Conservation (phyloP, 2,797 vertebrate species). For the Okamejei kenojei region DNA sequence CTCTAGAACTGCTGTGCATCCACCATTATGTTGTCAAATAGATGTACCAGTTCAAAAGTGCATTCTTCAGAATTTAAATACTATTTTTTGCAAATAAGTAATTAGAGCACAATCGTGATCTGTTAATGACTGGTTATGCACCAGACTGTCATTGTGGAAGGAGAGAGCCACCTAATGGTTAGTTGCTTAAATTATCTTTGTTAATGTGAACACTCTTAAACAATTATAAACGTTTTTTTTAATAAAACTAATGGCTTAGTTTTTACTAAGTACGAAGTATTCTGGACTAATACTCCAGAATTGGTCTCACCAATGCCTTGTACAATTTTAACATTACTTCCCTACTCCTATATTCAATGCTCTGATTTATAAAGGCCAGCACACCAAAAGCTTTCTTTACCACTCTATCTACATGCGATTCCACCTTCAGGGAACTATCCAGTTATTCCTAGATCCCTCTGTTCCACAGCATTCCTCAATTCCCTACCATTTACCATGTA, state of each 20-base stretch:
- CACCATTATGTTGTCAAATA: not conserved
- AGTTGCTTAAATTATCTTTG: not conserved
- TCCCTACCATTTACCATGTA: no score
- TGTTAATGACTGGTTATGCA: constrained; percentile 4
- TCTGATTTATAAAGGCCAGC: no score
- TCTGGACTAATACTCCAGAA: no score
- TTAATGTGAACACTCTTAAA: not conserved
- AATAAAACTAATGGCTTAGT: not conserved
- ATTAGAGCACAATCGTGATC: constrained; percentile 30
- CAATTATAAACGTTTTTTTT: not conserved
- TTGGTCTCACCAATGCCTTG: no score
- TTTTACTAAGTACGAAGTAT: no score
- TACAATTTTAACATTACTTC: no score
- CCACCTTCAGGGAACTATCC: no score
- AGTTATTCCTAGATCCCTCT: no score
- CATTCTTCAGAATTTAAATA: constrained; percentile 7
- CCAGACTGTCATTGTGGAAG: constrained; percentile 2
- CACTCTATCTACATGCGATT: no score
- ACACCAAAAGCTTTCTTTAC: no score
- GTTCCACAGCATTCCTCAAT: no score
- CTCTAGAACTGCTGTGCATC: not conserved
- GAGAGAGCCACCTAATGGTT: constrained; percentile 31
- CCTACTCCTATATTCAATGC: no score
- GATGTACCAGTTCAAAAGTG: constrained; percentile 29
- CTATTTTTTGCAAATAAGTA: constrained; percentile 25